A percentile compares a stretch with the other conserved stretches of the same genome.
Evolutionary conservation across 2,888 invertebrate species (phyloP).

Genomic region (Synergus itoensis): DNA sequence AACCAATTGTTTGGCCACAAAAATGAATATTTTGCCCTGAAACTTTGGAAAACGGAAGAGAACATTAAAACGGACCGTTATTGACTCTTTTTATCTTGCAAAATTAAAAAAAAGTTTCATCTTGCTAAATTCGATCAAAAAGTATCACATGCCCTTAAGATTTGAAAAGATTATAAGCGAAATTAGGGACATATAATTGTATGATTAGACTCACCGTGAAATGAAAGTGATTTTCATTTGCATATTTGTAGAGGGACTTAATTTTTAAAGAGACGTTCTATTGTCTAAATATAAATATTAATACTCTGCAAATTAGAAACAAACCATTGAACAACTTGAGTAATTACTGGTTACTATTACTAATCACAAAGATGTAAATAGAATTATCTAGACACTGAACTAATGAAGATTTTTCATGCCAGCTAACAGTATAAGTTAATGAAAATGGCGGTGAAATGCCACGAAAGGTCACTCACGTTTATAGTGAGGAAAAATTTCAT

Average conservation of each 20-base stretch:
- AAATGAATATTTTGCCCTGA: too few species aligned
- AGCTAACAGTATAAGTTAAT: constrained; percentile 52
- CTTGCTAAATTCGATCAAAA: too few species aligned
- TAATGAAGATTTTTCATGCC: constrained; percentile 48
- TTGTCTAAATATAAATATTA: neutral
- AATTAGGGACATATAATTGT: neutral
- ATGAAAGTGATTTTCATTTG: neutral
- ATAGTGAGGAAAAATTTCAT: constrained; percentile 55
- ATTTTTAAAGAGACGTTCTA: neutral
- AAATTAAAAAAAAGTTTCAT: too few species aligned
- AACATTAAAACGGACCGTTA: too few species aligned
- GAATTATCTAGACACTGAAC: constrained; percentile 43
- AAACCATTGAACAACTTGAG: neutral
- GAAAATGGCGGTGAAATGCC: constrained; percentile 67
- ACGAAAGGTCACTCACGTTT: constrained; percentile 73
- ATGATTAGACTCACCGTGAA: neutral
- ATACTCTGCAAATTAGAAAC: neutral
- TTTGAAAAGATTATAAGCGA: neutral
- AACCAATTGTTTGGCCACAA: too few species aligned
- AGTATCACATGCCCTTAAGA: too few species aligned
- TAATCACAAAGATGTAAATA: neutral
- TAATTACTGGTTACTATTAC: neutral
- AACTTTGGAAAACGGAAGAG: too few species aligned
- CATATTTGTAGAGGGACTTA: neutral
- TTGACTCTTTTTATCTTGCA: too few species aligned